Percentiles rank a stretch among this genome's conserved stretches.
phyloP scores from a whole-genome alignment of 2,888 invertebrate species.

The Lithophane leautieri region DNA sequence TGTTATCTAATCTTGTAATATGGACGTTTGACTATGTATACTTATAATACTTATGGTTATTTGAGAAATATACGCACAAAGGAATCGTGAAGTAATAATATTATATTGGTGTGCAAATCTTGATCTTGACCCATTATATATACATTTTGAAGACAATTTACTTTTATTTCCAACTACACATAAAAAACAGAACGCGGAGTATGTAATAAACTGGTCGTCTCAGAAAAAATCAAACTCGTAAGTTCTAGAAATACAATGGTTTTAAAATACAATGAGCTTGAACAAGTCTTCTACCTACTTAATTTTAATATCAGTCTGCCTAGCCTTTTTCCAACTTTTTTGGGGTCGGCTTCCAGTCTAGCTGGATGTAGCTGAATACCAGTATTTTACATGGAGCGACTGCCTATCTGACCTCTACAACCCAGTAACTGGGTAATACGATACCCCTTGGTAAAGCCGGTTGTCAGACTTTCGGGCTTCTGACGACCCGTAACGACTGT shows the following conservation, averaged over 20 bases:
- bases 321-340: too few species aligned
- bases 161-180: not conserved
- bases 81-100: not conserved
- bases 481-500: too few species aligned
- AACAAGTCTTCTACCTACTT: not conserved
- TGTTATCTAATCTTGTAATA: slow-evolving; percentile 9
- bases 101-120: not conserved
- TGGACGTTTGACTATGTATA: not conserved
- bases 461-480: too few species aligned
- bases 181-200: not conserved
- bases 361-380: too few species aligned
- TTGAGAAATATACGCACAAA: not conserved
- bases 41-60: not conserved
- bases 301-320: too few species aligned
- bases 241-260: not conserved
- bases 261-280: not conserved
- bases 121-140: not conserved
- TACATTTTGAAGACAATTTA: not conserved
- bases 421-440: too few species aligned
- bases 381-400: too few species aligned
- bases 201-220: not conserved
- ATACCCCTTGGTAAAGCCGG: too few species aligned
- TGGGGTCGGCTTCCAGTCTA: too few species aligned
- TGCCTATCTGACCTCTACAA: too few species aligned
- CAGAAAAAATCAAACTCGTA: not conserved